These are phyloP conservation scores for Octopus sinensis DNA, from an alignment of 1,140 invertebrate genomes.

Conservation along the genomic window DNA sequence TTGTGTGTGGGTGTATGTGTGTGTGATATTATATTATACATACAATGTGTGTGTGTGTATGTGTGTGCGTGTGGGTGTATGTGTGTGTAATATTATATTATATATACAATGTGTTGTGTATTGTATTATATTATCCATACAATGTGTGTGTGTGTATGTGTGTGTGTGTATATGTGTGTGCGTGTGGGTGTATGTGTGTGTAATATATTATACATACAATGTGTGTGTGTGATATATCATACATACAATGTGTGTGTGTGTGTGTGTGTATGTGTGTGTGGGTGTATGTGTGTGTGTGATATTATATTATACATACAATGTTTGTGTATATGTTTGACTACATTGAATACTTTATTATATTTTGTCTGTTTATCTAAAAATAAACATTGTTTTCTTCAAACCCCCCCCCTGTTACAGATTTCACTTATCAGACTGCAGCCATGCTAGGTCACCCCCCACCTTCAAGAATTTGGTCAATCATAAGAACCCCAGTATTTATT, in stretches of 20 bases:
- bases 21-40: too few relatives aligned
- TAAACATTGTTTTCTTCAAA: slow-evolving; percentile 19
- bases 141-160: slow-evolving; percentile 9
- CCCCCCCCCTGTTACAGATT: background rate
- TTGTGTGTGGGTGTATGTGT: too few relatives aligned
- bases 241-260: background rate
- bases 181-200: background rate
- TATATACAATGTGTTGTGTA: background rate
- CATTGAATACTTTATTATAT: background rate
- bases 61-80: background rate
- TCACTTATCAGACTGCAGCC: background rate
- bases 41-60: too few relatives aligned
- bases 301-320: background rate
- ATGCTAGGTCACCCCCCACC: background rate
- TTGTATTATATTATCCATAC: background rate
- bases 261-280: background rate
- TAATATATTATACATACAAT: background rate
- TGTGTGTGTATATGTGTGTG: background rate
- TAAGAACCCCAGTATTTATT: background rate
- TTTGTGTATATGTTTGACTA: slow-evolving; percentile 16
- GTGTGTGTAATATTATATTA: background rate
- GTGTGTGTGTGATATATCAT: background rate
- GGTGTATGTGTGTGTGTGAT: background rate
- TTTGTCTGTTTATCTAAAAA: slow-evolving; percentile 21
- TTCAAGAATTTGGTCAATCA: background rate